Evolutionary conservation across 1,140 invertebrate species (phyloP).

Genomic region (Theocolax elegans): DNA sequence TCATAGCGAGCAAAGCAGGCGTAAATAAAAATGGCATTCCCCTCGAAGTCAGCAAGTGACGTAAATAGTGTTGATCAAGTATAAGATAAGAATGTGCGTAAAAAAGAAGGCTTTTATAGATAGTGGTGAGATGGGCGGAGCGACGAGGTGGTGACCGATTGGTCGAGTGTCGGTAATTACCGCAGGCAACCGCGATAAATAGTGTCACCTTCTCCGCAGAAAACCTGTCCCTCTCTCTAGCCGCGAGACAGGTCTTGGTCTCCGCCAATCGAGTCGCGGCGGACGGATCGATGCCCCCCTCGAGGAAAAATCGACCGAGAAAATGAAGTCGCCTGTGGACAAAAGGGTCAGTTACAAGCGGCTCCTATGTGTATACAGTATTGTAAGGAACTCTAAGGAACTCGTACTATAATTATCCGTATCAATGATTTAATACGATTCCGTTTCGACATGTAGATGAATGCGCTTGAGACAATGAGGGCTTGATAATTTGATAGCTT

Average conservation of each 20-base stretch:
- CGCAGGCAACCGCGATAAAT: slow-evolving; percentile 48
- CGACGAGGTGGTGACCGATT: slow-evolving; percentile 48
- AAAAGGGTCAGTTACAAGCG: no score
- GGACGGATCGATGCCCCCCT: slow-evolving; percentile 38
- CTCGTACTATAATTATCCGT: slow-evolving; percentile 24
- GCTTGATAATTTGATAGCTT: slow-evolving; percentile 18
- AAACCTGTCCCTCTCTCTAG: slow-evolving; percentile 57
- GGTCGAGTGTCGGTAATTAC: slow-evolving; percentile 45
- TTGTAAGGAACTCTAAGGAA: no score
- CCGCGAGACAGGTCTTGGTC: slow-evolving; percentile 41
- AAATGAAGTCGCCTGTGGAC: no score
- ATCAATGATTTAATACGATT: slow-evolving; percentile 36
- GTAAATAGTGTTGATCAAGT: no score
- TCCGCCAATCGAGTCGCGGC: slow-evolving; percentile 54
- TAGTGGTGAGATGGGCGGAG: no score
- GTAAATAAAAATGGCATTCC: no score
- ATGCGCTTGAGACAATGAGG: slow-evolving; percentile 22
- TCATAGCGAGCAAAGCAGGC: no score
- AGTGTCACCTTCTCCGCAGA: slow-evolving; percentile 56
- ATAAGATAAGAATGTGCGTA: no score
- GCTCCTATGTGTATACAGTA: no score
- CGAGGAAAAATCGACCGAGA: no score
- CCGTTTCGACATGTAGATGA: slow-evolving; percentile 31
- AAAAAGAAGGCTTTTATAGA: no score
- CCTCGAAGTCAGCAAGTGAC: no score